Evolutionary conservation across 2,888 invertebrate species (phyloP), one percentile per base, ranked within the genome.

Genomic region (Tribolium freemani): DNA sequence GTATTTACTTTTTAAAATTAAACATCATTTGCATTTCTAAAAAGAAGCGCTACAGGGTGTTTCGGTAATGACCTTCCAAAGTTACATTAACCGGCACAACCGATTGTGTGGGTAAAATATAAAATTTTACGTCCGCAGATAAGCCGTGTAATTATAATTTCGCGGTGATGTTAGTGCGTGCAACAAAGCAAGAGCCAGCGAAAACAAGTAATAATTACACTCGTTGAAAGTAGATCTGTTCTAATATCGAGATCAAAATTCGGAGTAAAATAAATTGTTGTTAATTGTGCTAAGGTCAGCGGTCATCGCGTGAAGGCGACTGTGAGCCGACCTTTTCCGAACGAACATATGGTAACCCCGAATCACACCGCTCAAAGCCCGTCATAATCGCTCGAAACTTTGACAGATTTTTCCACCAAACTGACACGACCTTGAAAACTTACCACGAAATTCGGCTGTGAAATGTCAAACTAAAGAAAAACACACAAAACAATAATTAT

Each of bases 391-490:
- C 70, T 21, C 16, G 46, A 71, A 57, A 60, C 6, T 57, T 69
- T 73, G 73, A 70, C 67, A 72, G 69, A 69, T 53, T 56, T 72
- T 45, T 69, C 60, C 69, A 53, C 48, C 44, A 61, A 67, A 48
- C 60, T 69, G 63, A 70, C 53, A 69, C 69, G 73, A 75, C 76
- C 77, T 78, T 79, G 78, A 78, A 16, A 76, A 75, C 72, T 50
- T 75, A 54, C 21, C 50, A 64, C 67, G 70, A 73, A 74, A 74
- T 73, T 71, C 72, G 81, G 81, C 80, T 82, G 82, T 81, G 80
- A 83, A 82, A 84, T 84, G 83, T 84, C 84, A 83, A 82, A 80
- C 72, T 78, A 77, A 81, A 80, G 58, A 58, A 57, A 69, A 69
- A 69, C 53, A 72, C 69, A 73, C 80, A 77, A 81, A 79, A 79